These are phyloP conservation scores for Smittia sp. DNA, from an alignment of 2,888 invertebrate genomes.

Conservation along the genomic window DNA sequence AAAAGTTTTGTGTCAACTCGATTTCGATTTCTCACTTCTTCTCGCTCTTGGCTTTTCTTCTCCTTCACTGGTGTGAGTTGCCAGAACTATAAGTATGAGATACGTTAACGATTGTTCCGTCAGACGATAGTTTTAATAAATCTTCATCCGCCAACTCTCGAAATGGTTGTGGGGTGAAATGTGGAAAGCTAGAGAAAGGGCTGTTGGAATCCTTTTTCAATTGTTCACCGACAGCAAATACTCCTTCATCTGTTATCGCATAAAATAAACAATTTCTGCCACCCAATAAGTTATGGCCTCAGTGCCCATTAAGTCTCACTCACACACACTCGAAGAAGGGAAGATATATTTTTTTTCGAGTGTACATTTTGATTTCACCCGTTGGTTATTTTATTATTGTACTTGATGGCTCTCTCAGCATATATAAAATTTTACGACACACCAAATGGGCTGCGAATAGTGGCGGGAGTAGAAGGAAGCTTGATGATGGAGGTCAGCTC, in stretches of 20 bases:
- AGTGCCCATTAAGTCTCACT: constrained; percentile 4
- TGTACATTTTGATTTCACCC: constrained; percentile 34
- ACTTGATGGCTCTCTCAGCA: constrained; percentile 29
- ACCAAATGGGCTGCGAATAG: background rate
- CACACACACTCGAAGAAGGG: background rate
- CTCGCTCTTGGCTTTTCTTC: background rate
- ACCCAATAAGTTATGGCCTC: constrained; percentile 30
- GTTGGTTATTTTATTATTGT: constrained; percentile 29
- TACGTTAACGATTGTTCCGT: background rate
- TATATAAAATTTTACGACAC: constrained; percentile 40
- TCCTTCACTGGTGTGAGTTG: background rate
- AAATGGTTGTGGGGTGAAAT: background rate
- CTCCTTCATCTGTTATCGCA: constrained; percentile 7
- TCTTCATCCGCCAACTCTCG: background rate
- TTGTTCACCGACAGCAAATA: background rate
- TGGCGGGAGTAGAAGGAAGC: background rate
- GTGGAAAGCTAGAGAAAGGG: too few species aligned
- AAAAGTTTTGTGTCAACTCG: constrained; percentile 34
- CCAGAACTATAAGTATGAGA: background rate
- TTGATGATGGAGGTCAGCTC: background rate
- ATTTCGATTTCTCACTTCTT: constrained; percentile 28
- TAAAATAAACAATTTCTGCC: constrained; percentile 40
- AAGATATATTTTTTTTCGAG: background rate
- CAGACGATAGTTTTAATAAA: constrained; percentile 12
- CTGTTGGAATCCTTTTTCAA: background rate